Evolutionary conservation across 2,888 invertebrate species (phyloP).

Genomic region (Junonia oenone): DNA sequence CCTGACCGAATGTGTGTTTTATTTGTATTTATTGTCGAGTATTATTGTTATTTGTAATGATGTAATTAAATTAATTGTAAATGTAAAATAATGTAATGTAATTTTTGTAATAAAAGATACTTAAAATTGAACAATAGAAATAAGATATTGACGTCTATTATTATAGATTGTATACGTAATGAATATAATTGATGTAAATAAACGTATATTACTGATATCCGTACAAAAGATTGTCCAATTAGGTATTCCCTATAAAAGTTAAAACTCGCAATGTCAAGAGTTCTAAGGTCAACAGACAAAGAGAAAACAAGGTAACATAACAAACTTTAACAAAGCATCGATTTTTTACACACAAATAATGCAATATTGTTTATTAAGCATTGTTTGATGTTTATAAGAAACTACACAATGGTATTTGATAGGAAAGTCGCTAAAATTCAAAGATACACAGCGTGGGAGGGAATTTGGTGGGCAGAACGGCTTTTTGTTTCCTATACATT

Average conservation of each 20-base stretch:
- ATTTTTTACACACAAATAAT: slow-evolving; percentile 15
- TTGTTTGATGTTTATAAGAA: slow-evolving; percentile 14
- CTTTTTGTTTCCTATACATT: background rate
- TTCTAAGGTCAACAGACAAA: slow-evolving; percentile 12
- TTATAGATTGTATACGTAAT: no score
- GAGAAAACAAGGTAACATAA: slow-evolving; percentile 14
- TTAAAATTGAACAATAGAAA: no score
- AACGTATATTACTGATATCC: background rate
- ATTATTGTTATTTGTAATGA: no score
- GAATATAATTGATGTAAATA: no score
- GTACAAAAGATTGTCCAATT: background rate
- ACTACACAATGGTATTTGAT: slow-evolving; percentile 13
- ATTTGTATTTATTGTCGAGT: no score
- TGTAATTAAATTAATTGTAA: no score
- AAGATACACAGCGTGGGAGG: background rate
- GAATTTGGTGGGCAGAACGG: background rate
- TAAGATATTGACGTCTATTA: no score
- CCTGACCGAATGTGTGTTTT: no score
- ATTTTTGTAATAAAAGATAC: no score
- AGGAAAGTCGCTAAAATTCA: slow-evolving; percentile 14
- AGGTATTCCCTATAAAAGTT: background rate
- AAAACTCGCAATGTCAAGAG: slow-evolving; percentile 21
- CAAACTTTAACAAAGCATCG: slow-evolving; percentile 24
- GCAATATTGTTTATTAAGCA: slow-evolving; percentile 11
- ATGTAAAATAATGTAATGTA: no score